phyloP scores from a whole-genome alignment of 2,888 invertebrate genomes.

The Habrosyne pyritoides region DNA sequence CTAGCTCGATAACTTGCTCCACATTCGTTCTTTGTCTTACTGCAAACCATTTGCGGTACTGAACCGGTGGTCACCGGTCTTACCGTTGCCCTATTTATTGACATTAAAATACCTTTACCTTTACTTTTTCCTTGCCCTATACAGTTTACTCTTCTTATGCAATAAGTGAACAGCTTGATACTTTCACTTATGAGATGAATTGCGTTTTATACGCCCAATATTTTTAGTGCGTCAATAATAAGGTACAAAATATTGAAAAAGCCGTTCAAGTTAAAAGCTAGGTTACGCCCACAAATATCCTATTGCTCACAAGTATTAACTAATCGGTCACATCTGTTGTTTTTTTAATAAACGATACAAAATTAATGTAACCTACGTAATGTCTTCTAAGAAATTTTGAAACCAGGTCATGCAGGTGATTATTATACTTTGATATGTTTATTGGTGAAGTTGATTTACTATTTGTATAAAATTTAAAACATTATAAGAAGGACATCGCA shows the following conservation, averaged over 20 bases:
- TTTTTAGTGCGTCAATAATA: background rate
- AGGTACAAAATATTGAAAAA: too few relatives aligned
- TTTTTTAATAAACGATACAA: too few relatives aligned
- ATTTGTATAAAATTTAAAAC: too few relatives aligned
- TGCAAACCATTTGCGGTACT: slow-evolving; percentile 36
- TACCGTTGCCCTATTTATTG: slow-evolving; percentile 32
- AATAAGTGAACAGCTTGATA: background rate
- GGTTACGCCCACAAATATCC: background rate
- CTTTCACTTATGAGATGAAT: slow-evolving; percentile 2
- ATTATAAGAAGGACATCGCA: too few relatives aligned
- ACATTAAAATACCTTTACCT: slow-evolving; percentile 20
- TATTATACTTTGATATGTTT: too few relatives aligned
- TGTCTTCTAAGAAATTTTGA: too few relatives aligned
- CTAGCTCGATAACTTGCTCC: slow-evolving; percentile 71
- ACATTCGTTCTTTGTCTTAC: slow-evolving; percentile 75
- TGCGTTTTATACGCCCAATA: background rate
- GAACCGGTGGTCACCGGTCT: slow-evolving; percentile 33
- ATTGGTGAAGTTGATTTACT: too few relatives aligned
- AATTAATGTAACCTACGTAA: too few relatives aligned
- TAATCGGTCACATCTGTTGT: too few relatives aligned
- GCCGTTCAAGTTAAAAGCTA: background rate
- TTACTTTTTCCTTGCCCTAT: slow-evolving; percentile 16
- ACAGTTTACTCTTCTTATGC: background rate
- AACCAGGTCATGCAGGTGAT: too few relatives aligned
- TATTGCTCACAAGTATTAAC: background rate